Evolutionary conservation across 1,140 invertebrate genomes (phyloP), one percentile per base, ranked within the genome.

Genomic region (Hermetia illucens): DNA sequence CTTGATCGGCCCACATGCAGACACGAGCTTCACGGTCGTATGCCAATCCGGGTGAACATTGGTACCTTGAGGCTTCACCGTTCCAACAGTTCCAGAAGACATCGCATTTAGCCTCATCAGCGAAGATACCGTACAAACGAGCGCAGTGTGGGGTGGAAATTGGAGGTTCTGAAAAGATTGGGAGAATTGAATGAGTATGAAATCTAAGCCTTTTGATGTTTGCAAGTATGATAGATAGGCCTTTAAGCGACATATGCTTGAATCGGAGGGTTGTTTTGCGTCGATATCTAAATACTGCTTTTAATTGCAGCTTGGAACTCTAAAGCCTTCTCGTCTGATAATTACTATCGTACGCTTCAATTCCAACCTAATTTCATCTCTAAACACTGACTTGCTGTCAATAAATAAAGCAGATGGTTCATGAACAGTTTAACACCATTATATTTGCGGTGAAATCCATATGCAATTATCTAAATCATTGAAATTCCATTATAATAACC

Each of bases 21-120:
- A 93, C 88, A 41, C 87, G 75, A 25, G 87, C 78, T 61, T 88
- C 85, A 42, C 84, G 75, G 67, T 93, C 88, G 65, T 93, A 94
- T 44, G 89, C 89, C 5, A 94, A 66, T 51, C 90, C 90, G 47
- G 89, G 87, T 49, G 87, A 88, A 69, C 90, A 94, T 59, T 91
- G 85, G 59, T 93, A 94, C 47, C 82, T 76, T 49, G 83, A 89
- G 6, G 87, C 78, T 62, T 92, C 88, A 25, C 89, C 90, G 63
- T 90, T 90, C 87, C 89, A 92, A 64, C 90, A 94, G 61, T 89
- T 91, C 82, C 87, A 93, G 78, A 93, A 94, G 2, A 85, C 81
- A 59, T 89, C 82, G 62, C 89, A 92, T 61, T 91, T 88, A 43
- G 70, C 65, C 16, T 81, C 79, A 57, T 93, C 88, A 39, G 86